Percentiles rank a stretch among this genome's conserved stretches.
Evolutionary conservation across 2,113 vertebrate genomes (phyloP).

Genomic region (Dasypus novemcinctus): DNA sequence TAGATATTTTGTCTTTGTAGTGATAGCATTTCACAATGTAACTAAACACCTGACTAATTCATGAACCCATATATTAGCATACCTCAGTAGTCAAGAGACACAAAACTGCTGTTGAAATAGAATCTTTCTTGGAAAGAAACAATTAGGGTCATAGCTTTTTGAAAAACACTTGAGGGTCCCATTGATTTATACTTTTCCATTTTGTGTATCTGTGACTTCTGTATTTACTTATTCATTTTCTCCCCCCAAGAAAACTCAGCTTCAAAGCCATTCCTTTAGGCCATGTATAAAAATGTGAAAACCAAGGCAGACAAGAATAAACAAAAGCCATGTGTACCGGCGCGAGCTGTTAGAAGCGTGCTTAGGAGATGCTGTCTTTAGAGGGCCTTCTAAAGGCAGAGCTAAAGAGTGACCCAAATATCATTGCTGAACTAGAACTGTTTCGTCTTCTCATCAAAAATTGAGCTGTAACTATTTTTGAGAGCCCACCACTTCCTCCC

Average conservation of each 20-base stretch:
- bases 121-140: slow-evolving; percentile 76
- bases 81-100: slow-evolving; percentile 73
- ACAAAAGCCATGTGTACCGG: slow-evolving; percentile 82
- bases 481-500: slow-evolving; percentile 6
- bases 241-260: slow-evolving; percentile 65
- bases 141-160: slow-evolving; percentile 22
- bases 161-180: slow-evolving; percentile 38
- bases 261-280: slow-evolving; percentile 84
- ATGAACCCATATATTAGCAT: slow-evolving; percentile 72
- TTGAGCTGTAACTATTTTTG: background rate
- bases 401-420: slow-evolving; percentile 49
- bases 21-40: slow-evolving; percentile 75
- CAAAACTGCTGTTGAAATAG: slow-evolving; percentile 74
- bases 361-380: slow-evolving; percentile 70
- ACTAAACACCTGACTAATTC: slow-evolving; percentile 72
- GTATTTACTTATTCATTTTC: slow-evolving; percentile 80
- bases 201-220: slow-evolving; percentile 77
- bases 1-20: slow-evolving; percentile 71
- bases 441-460: background rate
- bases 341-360: slow-evolving; percentile 56
- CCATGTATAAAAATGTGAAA: slow-evolving; percentile 81
- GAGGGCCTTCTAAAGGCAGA: slow-evolving; percentile 56
- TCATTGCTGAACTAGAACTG: slow-evolving; percentile 49
- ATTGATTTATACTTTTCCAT: slow-evolving; percentile 79
- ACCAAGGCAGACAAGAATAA: slow-evolving; percentile 80